phyloP scores from a whole-genome alignment of 2,113 vertebrate species.

The Erinaceus europaeus region DNA sequence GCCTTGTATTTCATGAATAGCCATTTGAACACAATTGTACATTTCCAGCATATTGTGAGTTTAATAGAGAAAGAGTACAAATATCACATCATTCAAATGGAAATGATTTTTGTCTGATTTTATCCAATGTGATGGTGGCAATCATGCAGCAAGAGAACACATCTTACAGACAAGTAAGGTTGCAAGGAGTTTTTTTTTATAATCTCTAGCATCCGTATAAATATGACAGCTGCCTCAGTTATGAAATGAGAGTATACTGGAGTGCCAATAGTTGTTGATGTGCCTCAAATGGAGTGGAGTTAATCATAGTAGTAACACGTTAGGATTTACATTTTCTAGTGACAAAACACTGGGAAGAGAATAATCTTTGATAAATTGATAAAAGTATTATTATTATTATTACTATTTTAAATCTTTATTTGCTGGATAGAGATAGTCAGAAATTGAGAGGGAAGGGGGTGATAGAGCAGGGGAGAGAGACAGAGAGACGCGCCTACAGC shows the following conservation, averaged over 20 bases:
- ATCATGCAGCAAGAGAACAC: slow-evolving; percentile 46
- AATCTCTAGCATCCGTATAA: slow-evolving; percentile 49
- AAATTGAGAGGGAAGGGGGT: too few relatives aligned
- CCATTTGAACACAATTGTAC: slow-evolving; percentile 32
- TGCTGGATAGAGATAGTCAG: too few relatives aligned
- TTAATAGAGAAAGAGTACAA: slow-evolving; percentile 63
- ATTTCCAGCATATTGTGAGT: slow-evolving; percentile 53
- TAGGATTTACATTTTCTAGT: slow-evolving; percentile 21
- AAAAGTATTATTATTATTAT: too few relatives aligned
- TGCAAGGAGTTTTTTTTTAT: slow-evolving; percentile 58
- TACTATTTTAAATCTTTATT: too few relatives aligned
- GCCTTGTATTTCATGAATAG: slow-evolving; percentile 37
- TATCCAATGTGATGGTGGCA: slow-evolving; percentile 30
- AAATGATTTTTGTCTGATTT: slow-evolving; percentile 60
- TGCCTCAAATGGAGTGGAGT: slow-evolving; percentile 39
- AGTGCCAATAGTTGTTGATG: slow-evolving; percentile 33
- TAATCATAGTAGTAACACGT: slow-evolving; percentile 31
- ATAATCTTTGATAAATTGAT: too few relatives aligned
- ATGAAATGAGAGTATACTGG: slow-evolving; percentile 40
- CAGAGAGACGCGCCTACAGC: too few relatives aligned
- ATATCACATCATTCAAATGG: slow-evolving; percentile 54
- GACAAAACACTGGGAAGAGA: too few relatives aligned
- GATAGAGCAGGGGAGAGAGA: too few relatives aligned
- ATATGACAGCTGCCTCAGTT: slow-evolving; percentile 64
- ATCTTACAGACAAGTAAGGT: slow-evolving; percentile 53